Evolutionary conservation across 2,113 vertebrate genomes (phyloP), one percentile per base, ranked within the genome.

Genomic region (Lipophrys pholis): DNA sequence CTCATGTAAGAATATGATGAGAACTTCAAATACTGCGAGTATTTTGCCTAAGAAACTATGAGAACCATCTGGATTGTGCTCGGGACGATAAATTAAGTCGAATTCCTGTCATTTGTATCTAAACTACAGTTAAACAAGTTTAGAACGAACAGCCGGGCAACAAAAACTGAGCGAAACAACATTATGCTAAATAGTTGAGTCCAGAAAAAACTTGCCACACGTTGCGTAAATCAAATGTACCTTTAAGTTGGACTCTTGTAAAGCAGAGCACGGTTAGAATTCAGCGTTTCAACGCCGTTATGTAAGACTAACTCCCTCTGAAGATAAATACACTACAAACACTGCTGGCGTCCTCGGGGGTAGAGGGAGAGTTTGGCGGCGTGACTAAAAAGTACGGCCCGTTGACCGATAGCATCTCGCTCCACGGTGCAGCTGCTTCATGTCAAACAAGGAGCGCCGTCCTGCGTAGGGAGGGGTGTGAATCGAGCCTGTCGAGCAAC

Each of bases 351-450:
- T 49, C 78, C 68, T 76, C 53, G 21, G 80, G 80, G 73, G 72
- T 76, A 69, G 63, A 83, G 79, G 73, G 65, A 62, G 80, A 78
- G 78, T 74, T 83, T 53, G 69, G 51, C 50, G n/a, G 74, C 8
- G 58, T 78, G 61, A 84, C 73, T 81, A 69, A 87, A 30, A 4
- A 83, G 79, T 61, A 72, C 14, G 58, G 85, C 70, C 78, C 66
- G 58, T 83, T 88, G 88, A 92, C 76, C 64, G 89, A 91, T 91
- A 68, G 66, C 73, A 75, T 90, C 82, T 91, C 81, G 77, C 63
- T 87, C 75, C 89, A 76, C 61, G 81, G 84, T 76, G 72, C 84
- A 80, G 86, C 88, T 90, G 89, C 66, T 84, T 90, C 87, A 79
- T 88, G 86, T 88, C 91, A 87, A 80, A 84, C 50, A 56, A 73